Base-by-base conservation (phyloP, 2,888 invertebrate species). In the Lamproptera curius region DNA sequence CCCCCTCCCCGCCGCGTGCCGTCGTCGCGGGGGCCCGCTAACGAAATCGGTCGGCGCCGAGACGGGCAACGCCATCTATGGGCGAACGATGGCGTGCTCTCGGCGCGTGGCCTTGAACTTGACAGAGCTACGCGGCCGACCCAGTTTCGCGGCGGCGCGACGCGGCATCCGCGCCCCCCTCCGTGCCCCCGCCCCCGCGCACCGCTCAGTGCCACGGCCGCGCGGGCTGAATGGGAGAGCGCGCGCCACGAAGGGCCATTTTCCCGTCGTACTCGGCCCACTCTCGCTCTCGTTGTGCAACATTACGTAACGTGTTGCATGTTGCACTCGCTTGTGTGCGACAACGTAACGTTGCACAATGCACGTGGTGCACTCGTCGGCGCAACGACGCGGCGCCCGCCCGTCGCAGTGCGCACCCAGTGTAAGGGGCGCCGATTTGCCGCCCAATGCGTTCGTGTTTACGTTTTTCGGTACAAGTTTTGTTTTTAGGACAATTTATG, bases 91-190 rank as follows among this genome's bases (percentile, higher is more conserved):
- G 64, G 69, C 71, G 72, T 66, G 67, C 70, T 53, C 55, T 57
- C 57, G 61, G 67, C 65, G 67, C 63, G 84, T 81, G 77, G 81
- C 86, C 85, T 85, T 86, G 86, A 87, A 86, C 86, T 86, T 87
- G 86, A 84, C 81, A 73, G 65, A 67, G 67, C 75, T 73, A 70
- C 77, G 76, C 73, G 70, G 70, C 65, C 84, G 85, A 86, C 85
- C 85, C 82, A 85, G 71, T 70, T 84, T 82, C 66, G 74, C 72
- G 67, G 54, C 68, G 63, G 58, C 58, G 40, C 39, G 39, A 26
- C 13, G 16, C 23, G 37, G n/a, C 37, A 0, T 6, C 38, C 38
- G 13, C 38, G 28, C 26, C 26, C 14, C 23, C 39, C 26, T 23
- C 28, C 38, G 10, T 11, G 2, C 67, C 62, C 72, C 67, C 68